Percentiles rank a stretch among this genome's conserved stretches.
phyloP scores from a whole-genome alignment of 2,888 invertebrate species.

The Plutella xylostella region DNA sequence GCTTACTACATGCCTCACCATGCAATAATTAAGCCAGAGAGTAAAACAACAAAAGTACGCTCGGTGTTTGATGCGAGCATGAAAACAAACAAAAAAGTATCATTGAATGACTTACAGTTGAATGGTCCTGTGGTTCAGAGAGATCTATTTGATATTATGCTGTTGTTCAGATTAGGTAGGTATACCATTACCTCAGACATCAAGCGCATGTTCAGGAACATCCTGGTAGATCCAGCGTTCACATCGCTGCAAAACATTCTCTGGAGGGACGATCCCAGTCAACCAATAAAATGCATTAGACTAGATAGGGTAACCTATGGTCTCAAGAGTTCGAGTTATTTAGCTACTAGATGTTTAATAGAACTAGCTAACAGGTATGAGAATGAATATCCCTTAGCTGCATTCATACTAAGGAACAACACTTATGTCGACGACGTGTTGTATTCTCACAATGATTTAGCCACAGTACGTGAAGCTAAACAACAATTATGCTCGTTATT shows the following conservation, averaged over 20 bases:
- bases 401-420: slow-evolving; percentile 9
- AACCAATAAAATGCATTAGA: not conserved
- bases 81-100: slow-evolving; percentile 10
- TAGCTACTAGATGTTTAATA: not conserved
- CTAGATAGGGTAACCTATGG: slow-evolving; percentile 3
- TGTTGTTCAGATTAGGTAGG: slow-evolving; percentile 12
- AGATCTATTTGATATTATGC: slow-evolving; percentile 17
- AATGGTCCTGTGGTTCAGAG: slow-evolving; percentile 15
- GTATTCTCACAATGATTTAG: not conserved
- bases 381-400: slow-evolving; percentile 5
- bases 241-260: slow-evolving; percentile 5
- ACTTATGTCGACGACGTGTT: slow-evolving; percentile 14
- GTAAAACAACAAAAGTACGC: slow-evolving; percentile 2
- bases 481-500: not conserved
- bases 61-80: slow-evolving; percentile 8
- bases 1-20: slow-evolving; percentile 11
- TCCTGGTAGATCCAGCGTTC: slow-evolving; percentile 5
- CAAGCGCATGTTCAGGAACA: slow-evolving; percentile 17
- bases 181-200: slow-evolving; percentile 16
- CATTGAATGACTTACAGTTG: slow-evolving; percentile 10
- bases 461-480: not conserved
- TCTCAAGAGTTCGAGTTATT: not conserved
- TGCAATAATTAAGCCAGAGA: slow-evolving; percentile 9
- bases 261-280: not conserved
- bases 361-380: slow-evolving; percentile 3